phyloP scores from a whole-genome alignment of 2,888 invertebrate genomes.

The Strigamia maritima region DNA sequence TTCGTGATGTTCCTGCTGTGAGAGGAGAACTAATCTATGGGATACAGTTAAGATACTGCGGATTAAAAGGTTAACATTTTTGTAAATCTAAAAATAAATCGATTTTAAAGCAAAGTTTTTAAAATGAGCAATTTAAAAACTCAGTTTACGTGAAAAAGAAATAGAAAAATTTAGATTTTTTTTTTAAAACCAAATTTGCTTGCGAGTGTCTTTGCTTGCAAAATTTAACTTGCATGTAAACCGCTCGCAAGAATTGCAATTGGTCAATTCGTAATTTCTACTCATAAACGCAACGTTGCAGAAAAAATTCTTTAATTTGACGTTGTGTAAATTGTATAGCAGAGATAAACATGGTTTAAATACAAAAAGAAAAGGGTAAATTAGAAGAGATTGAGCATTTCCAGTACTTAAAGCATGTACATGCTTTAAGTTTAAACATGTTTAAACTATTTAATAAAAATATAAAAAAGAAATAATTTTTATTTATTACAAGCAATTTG shows the following conservation, averaged over 20 bases:
- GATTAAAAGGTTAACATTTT: background rate
- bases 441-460: too few species aligned
- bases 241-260: background rate
- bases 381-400: background rate
- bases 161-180: background rate
- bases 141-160: background rate
- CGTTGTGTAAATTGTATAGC: background rate
- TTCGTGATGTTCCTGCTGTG: background rate
- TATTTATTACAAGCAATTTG: background rate
- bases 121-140: background rate
- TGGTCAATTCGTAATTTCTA: background rate
- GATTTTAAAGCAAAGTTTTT: background rate
- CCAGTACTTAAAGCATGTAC: too few species aligned
- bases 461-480: background rate
- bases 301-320: background rate
- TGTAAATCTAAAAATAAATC: background rate
- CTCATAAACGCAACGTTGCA: background rate
- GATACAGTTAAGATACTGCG: background rate
- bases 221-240: constrained; percentile 4
- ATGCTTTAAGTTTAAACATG: too few species aligned
- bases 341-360: background rate
- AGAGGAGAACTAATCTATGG: background rate
- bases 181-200: background rate
- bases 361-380: background rate
- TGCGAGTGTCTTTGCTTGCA: background rate